These are phyloP conservation scores for Carollia perspicillata DNA, from an alignment of 2,113 vertebrate species.

Conservation along the genomic window DNA sequence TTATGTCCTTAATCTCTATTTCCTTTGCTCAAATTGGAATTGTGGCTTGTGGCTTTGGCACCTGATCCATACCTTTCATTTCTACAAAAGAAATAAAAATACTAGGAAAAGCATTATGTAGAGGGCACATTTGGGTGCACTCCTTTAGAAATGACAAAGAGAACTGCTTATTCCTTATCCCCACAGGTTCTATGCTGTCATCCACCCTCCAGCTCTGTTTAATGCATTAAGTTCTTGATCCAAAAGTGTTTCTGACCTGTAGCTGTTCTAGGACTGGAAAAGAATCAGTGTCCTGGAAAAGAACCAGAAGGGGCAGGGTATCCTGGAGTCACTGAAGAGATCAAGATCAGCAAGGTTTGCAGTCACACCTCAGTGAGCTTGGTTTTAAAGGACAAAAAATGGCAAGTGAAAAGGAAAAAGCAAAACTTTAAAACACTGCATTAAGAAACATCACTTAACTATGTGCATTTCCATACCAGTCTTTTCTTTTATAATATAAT, in stretches of 20 bases:
- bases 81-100: neutral
- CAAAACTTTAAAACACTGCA: neutral
- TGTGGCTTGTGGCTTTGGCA: neutral
- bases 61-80: neutral
- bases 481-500: neutral
- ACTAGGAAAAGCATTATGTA: neutral
- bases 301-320: neutral
- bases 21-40: neutral
- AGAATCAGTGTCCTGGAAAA: neutral
- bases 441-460: neutral
- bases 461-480: accelerated
- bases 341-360: neutral
- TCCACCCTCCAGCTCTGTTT: neutral
- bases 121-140: neutral
- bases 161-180: neutral
- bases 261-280: neutral
- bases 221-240: neutral
- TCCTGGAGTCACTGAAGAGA: neutral
- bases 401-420: neutral
- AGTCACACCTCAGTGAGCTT: neutral
- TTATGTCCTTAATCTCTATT: neutral
- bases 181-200: neutral
- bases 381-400: neutral
- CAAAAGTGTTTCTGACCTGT: neutral
- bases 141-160: neutral